These are phyloP conservation scores for Brachypterus glaber DNA, from an alignment of 2,888 invertebrate species.

Conservation along the genomic window DNA sequence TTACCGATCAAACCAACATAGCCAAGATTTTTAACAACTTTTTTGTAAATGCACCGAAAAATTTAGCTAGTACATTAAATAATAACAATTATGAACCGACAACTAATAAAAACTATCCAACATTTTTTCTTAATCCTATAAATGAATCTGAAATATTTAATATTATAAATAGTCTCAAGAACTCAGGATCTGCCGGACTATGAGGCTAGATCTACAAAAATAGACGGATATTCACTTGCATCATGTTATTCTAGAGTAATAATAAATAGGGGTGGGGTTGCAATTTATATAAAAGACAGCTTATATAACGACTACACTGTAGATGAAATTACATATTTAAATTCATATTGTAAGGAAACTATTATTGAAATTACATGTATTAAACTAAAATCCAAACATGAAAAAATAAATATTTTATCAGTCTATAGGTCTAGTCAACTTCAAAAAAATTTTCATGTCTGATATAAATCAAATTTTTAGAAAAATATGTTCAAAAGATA, in stretches of 20 bases:
- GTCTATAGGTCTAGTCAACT: not conserved
- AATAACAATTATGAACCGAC: no score
- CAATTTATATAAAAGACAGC: no score
- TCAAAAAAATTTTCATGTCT: not conserved
- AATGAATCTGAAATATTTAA: no score
- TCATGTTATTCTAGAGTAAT: not conserved
- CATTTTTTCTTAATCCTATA: not conserved
- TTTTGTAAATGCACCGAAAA: not conserved
- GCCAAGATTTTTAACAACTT: not conserved
- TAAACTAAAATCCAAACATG: not conserved
- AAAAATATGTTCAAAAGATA: not conserved
- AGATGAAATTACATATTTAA: not conserved
- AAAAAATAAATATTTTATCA: not conserved
- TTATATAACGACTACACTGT: no score
- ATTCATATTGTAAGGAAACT: not conserved
- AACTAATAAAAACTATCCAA: not conserved
- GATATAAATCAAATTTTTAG: no score
- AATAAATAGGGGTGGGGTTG: no score
- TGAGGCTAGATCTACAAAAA: not conserved
- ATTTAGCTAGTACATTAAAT: no score
- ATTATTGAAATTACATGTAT: not conserved
- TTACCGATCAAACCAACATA: not conserved
- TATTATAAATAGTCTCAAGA: no score
- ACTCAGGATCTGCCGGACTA: no score
- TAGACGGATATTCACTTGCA: not conserved